Conservation (phyloP, 2,113 vertebrate species). For the Nymphicus hollandicus region DNA sequence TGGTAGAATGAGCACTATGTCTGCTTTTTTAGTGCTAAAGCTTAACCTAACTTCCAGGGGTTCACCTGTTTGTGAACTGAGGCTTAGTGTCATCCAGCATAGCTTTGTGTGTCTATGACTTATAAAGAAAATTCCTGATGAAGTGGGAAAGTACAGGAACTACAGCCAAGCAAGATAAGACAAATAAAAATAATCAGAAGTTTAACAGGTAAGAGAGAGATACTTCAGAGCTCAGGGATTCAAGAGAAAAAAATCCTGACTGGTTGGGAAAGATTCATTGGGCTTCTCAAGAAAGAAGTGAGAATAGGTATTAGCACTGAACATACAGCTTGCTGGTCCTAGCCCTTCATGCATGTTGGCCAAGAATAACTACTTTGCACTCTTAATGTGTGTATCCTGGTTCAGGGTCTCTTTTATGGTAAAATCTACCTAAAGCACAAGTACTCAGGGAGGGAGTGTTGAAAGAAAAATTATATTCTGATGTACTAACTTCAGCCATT, state of each 20-base stretch:
- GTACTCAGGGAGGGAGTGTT: neutral
- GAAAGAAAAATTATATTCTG: neutral
- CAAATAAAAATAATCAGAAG: neutral
- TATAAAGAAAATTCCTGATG: neutral
- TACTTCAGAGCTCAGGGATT: neutral
- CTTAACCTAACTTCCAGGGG: neutral
- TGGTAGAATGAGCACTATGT: neutral
- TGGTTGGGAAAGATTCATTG: neutral
- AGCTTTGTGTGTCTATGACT: neutral
- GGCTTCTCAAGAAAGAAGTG: neutral
- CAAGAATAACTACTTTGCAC: neutral
- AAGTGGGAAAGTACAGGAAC: neutral
- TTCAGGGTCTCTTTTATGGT: neutral
- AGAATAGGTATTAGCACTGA: neutral
- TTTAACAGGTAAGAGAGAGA: neutral
- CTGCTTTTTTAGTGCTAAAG: neutral
- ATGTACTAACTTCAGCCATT: neutral
- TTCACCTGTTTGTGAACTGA: neutral
- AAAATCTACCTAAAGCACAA: neutral
- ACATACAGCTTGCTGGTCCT: neutral
- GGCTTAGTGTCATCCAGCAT: neutral
- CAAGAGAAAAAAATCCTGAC: neutral
- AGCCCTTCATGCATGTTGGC: neutral
- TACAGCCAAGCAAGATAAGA: neutral
- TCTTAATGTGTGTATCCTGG: neutral